Evolutionary conservation across 1,140 invertebrate genomes (phyloP), one percentile per base, ranked within the genome.

Genomic region (Hylyphantes graminicola): DNA sequence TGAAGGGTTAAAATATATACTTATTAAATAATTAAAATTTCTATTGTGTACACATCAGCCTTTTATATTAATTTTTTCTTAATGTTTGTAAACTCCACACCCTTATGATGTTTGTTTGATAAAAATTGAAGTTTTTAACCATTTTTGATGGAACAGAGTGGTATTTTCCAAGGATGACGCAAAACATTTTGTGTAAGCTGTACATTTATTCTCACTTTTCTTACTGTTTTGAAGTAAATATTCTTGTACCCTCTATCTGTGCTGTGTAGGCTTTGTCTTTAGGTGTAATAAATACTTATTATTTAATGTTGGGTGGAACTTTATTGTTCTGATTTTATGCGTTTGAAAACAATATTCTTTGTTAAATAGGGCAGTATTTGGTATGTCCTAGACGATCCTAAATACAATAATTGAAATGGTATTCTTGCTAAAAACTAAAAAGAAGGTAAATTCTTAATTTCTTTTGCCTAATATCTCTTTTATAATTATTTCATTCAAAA

Each of bases 251-350:
- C 57, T 35, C 35, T 35, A n/a, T 21, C 35, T 57, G 70, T 72
- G 53, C 53, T 72, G n/a, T n/a, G n/a, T 55, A 57, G 55, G 72
- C 72, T 74, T 74, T 57, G 57, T 50, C 72, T 35, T 35, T 55
- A 74, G 72, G 12, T 74, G 72, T 74, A 74, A 74, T 74, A 74
- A 74, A 74, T 74, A 21, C 35, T 74, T 70, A 17, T 68, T 68
- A 68, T 19, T 70, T 70, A 17, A 21, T 50, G 35, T 35, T 35
- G 1, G 35, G 35, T 35, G 1, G 35, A 5, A 35, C 35, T 35
- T 35, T 35, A 35, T 5, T 5, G 35, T 35, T 35, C 35, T 35
- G 35, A 35, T 35, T 35, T 35, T 35, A 35, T 35, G 5, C 35
- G 5, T 35, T 35, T 35, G 35, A 5, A 35, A 35, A 35, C 2